Evolutionary conservation across 2,888 invertebrate species (phyloP), one percentile per base, ranked within the genome.

Genomic region (Drosophila heteroneura): DNA sequence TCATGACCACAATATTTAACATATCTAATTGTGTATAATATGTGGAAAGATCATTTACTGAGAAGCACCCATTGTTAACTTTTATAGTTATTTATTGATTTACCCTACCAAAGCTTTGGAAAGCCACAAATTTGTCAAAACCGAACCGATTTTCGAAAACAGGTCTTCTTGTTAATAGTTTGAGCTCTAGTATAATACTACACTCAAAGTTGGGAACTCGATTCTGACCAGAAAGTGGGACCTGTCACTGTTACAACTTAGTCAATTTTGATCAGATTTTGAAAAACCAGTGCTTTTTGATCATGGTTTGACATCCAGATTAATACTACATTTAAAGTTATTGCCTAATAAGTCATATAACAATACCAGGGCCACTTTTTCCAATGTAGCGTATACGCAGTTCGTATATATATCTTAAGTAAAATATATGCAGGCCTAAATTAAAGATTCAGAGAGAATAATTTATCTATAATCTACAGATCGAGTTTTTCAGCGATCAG

Each of bases 401-500:
- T 52, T 75, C 70, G 66, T 37, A 28, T 41, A 51, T 41, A 44
- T 41, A 14, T 12, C 39, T 26, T 3, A 2, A 14, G 12, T 22
- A 16, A 41, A 19, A 16, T 7, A 32, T 52, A 5, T 22, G 6
- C 28, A 41, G 44, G 35, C 22, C 19, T 16, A 53, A n/a, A n/a
- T 33, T 12, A 53, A 44, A 67, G 44, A 57, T 39, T 41, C 28
- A 39, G 1, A 49, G 26, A 39, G 41, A 47, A 37, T 35, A 7
- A 33, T 51, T 37, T n/a, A 47, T 51, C 26, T 35, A 58, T 72
- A 68, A 80, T 80, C 72, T 62, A 7, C 47, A 54, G 69, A 81
- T 79, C 81, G 65, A 56, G 39, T 56, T 67, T 65, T 51, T 26
- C 53, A 69, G 66, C 33, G 79, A 81, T 79, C 76, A 16, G 30